A percentile compares a stretch with the other conserved stretches of the same genome.
phyloP scores from a whole-genome alignment of 1,140 invertebrate genomes.

The Oncopodura yosiiana region DNA sequence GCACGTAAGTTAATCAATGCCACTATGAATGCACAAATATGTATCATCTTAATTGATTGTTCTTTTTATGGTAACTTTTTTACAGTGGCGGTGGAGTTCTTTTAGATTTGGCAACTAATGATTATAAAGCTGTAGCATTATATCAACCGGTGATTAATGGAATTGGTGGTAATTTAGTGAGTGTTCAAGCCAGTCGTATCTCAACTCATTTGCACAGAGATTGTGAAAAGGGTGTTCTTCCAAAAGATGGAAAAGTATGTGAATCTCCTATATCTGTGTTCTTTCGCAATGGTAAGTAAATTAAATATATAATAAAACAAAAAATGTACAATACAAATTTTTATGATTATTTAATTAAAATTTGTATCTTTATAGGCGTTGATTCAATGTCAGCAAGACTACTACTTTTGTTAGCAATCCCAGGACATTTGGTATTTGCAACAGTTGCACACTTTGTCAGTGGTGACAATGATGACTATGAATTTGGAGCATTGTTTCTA shows the following conservation, averaged over 20 bases:
- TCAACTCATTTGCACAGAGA: slow-evolving; percentile 84
- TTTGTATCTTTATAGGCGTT: slow-evolving; percentile 21
- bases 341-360: slow-evolving; percentile 8
- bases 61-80: slow-evolving; percentile 20
- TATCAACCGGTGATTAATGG: slow-evolving; percentile 88
- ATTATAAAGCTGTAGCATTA: slow-evolving; percentile 67
- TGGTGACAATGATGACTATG: slow-evolving; percentile 45
- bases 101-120: slow-evolving; percentile 62
- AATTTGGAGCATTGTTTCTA: slow-evolving; percentile 52
- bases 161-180: slow-evolving; percentile 92
- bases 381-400: slow-evolving; percentile 66
- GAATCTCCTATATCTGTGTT: slow-evolving; percentile 15
- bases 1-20: slow-evolving; percentile 6
- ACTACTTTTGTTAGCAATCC: slow-evolving; percentile 70
- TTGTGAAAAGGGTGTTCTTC: slow-evolving; percentile 62
- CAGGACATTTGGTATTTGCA: slow-evolving; percentile 86
- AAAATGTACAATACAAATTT: neutral
- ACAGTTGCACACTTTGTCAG: slow-evolving; percentile 63
- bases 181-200: slow-evolving; percentile 68
- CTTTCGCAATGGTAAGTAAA: slow-evolving; percentile 34
- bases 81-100: slow-evolving; percentile 67
- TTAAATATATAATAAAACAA: neutral
- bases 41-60: no score
- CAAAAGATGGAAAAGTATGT: slow-evolving; percentile 38
- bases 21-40: no score